Evolutionary conservation across 2,113 vertebrate genomes (phyloP).

Genomic region (Onychostruthus taczanowskii): DNA sequence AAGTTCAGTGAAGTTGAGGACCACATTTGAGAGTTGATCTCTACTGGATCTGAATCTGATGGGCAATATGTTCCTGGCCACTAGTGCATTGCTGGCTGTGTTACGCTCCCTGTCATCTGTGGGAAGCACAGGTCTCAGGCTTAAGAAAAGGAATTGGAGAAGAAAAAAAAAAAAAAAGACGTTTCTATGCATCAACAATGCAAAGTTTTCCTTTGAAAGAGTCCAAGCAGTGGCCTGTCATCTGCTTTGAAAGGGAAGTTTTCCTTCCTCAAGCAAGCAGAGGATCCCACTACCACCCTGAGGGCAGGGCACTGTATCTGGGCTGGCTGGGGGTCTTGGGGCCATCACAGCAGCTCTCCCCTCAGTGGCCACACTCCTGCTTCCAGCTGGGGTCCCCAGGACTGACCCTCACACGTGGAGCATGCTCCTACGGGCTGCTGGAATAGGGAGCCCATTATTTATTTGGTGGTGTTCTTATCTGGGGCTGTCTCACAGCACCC

Average conservation of each 20-base stretch:
- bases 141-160: not conserved
- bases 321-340: not conserved
- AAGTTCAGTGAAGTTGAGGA: not conserved
- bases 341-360: not conserved
- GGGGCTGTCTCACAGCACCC: not conserved
- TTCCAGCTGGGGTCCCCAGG: not conserved
- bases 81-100: not conserved
- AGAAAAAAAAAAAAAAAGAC: not conserved
- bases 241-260: not conserved
- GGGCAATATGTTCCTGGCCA: not conserved
- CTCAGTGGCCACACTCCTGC: accelerated
- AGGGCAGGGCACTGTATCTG: accelerated
- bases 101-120: not conserved
- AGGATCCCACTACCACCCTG: not conserved
- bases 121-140: not conserved
- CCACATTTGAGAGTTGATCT: accelerated
- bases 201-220: not conserved
- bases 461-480: not conserved
- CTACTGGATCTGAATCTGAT: not conserved
- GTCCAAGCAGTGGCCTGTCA: not conserved
- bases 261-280: not conserved
- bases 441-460: not conserved
- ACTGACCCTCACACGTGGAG: accelerated
- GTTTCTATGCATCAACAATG: not conserved
- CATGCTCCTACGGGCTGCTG: accelerated